Conservation (phyloP, 2,113 vertebrate genomes). For the Sorex fumeus region DNA sequence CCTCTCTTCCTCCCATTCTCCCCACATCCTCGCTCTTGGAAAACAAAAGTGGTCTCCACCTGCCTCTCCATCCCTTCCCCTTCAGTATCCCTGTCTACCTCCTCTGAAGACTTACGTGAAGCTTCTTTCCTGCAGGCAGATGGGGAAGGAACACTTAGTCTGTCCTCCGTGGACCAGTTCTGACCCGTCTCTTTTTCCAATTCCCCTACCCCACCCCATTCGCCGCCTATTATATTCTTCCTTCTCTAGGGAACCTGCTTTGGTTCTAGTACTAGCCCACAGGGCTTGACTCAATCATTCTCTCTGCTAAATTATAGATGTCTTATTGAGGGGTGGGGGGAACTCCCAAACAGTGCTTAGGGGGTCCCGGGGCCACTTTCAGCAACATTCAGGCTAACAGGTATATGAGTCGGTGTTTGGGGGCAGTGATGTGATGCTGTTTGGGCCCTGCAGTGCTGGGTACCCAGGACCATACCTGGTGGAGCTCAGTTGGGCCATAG, state of each 20-base stretch:
- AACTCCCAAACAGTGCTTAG: no score
- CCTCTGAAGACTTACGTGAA: neutral
- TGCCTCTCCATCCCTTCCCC: rapidly evolving
- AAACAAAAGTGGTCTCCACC: neutral
- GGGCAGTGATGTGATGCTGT: no score
- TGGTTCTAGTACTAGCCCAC: neutral
- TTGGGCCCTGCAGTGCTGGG: no score
- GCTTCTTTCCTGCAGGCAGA: neutral
- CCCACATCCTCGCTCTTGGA: neutral
- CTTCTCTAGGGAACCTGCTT: neutral
- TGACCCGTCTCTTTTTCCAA: neutral
- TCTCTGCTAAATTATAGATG: neutral
- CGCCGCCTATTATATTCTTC: neutral
- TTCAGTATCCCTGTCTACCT: rapidly evolving
- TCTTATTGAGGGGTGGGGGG: neutral
- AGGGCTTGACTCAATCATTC: neutral
- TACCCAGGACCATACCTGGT: no score
- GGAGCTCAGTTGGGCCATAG: no score
- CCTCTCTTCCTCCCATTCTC: neutral
- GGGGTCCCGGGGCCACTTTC: no score
- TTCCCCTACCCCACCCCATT: neutral
- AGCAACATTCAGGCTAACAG: no score
- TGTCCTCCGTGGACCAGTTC: neutral
- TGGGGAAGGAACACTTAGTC: neutral
- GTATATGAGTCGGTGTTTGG: no score